Evolutionary conservation across 2,888 invertebrate genomes (phyloP), one percentile per base, ranked within the genome.

Genomic region (Xestia ashworthii): DNA sequence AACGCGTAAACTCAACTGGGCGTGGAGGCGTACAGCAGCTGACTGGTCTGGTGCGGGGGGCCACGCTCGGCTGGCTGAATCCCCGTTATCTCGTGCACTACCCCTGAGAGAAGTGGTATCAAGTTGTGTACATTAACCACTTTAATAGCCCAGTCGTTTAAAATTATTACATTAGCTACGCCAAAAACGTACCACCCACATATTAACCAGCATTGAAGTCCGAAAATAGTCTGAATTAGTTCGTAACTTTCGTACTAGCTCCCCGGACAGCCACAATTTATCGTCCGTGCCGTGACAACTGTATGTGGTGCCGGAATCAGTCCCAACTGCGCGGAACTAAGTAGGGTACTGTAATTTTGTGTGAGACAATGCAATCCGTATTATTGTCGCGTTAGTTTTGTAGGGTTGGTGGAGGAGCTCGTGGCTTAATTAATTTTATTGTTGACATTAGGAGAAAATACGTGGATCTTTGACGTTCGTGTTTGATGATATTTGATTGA

Each of bases 271-370:
- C 58, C 38, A 50, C 73, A 69, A 84, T 80, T 70, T 73, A 81
- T 73, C n/a, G 72, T 55, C 46, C 72, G n/a, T 12, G 44, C 22
- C 41, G 74, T 76, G 87, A 81, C 84, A 84, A 81, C 75, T 84
- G 64, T 84, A 64, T 71, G 64, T 69, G 74, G 58, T 12, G 44
- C 73, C 69, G 76, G 71, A 84, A 72, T 71, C 71, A 55, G 62
- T 64, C 12, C 55, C 53, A 71, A 79, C 86, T 64, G 66, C 8
- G 41, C 41, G 50, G 75, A 73, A 86, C 75, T 86, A 84, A 86
- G 83, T 68, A 76, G 58, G 60, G 65, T 60, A 69, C 65, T 16
- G 60, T 73, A 66, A 73, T 66, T 72, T 44, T 60, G 60, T 81
- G 25, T 41, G n/a, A 60, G 58, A n/a, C 41, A 72, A 70, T 80